These are phyloP conservation scores for Drosophila pegasa DNA, from an alignment of 2,888 invertebrate species.

Conservation along the genomic window DNA sequence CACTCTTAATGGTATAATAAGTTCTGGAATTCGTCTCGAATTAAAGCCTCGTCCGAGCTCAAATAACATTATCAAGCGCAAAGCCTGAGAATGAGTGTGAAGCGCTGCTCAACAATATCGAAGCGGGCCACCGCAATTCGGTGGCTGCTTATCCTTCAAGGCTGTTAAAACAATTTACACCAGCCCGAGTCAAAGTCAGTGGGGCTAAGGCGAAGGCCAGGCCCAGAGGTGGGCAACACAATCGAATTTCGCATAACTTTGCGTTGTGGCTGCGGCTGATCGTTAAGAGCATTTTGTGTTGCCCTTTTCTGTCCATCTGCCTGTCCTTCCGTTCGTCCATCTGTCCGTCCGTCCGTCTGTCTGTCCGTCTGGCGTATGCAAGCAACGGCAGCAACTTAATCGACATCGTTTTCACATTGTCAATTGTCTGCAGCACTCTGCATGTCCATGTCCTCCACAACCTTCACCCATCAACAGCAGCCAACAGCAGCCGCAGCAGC, in stretches of 20 bases:
- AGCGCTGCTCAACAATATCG: conserved; percentile 51
- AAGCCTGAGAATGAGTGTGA: conserved; percentile 21
- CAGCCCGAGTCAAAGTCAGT: conserved; percentile 45
- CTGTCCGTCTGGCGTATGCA: conserved; percentile 52
- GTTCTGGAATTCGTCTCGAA: conserved; percentile 7
- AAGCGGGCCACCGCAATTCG: conserved; percentile 51
- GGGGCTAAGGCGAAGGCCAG: conserved; percentile 13
- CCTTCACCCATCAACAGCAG: conserved; percentile 73
- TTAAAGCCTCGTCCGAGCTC: conserved; percentile 22
- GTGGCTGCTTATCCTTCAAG: conserved; percentile 74
- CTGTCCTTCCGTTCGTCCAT: not conserved
- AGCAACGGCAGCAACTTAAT: conserved; percentile 75
- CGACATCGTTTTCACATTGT: conserved; percentile 78
- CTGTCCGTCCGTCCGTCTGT: not conserved
- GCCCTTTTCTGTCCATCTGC: conserved; percentile 46
- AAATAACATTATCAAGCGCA: conserved; percentile 15
- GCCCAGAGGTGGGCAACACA: conserved; percentile 28
- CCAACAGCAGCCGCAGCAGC: conserved; percentile 33
- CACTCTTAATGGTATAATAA: conserved; percentile 6
- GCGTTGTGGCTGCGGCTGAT: conserved; percentile 63
- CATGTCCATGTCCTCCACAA: conserved; percentile 68
- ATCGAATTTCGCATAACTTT: conserved; percentile 70
- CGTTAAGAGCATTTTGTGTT: conserved; percentile 67
- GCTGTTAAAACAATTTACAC: conserved; percentile 79
- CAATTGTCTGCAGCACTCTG: conserved; percentile 77